Percentiles rank a stretch among this genome's conserved stretches.
These are phyloP conservation scores for Microplitis manilae DNA, from an alignment of 2,888 invertebrate genomes.

Conservation along the genomic window DNA sequence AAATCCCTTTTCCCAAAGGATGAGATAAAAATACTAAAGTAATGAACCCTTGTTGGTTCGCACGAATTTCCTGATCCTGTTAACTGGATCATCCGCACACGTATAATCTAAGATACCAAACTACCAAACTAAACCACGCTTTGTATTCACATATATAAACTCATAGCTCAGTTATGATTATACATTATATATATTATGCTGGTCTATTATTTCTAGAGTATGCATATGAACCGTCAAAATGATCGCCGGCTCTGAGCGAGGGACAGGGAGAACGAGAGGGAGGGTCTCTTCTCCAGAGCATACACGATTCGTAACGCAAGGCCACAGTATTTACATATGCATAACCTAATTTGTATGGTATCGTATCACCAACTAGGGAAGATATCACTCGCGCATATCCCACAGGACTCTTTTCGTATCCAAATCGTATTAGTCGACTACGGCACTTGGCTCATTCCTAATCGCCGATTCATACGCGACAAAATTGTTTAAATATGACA, in stretches of 20 bases:
- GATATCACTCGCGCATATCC: slow-evolving; percentile 56
- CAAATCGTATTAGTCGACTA: slow-evolving; percentile 68
- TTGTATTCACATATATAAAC: slow-evolving; percentile 30
- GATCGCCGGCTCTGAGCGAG: too few relatives aligned
- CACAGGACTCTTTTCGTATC: slow-evolving; percentile 67
- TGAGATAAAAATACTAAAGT: slow-evolving; percentile 61
- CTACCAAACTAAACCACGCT: slow-evolving; percentile 18
- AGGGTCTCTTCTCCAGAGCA: too few relatives aligned
- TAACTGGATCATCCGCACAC: slow-evolving; percentile 65
- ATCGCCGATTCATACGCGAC: slow-evolving; percentile 68
- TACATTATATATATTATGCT: neutral
- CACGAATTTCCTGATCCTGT: slow-evolving; percentile 65
- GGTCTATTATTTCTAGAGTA: neutral
- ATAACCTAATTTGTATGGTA: slow-evolving; percentile 64
- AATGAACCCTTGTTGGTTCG: slow-evolving; percentile 61
- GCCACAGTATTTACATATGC: slow-evolving; percentile 71
- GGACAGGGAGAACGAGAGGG: too few relatives aligned
- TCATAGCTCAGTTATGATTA: too few relatives aligned
- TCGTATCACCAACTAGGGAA: slow-evolving; percentile 59
- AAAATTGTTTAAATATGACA: slow-evolving; percentile 68
- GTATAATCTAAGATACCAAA: slow-evolving; percentile 52
- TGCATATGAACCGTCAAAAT: neutral
- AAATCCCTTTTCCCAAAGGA: slow-evolving; percentile 63
- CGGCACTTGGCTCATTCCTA: slow-evolving; percentile 44
- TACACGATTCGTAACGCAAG: slow-evolving; percentile 61